A percentile compares a stretch with the other conserved stretches of the same genome.
Evolutionary conservation across 2,113 vertebrate genomes (phyloP).

Genomic region (Gymnocephalus cernua): DNA sequence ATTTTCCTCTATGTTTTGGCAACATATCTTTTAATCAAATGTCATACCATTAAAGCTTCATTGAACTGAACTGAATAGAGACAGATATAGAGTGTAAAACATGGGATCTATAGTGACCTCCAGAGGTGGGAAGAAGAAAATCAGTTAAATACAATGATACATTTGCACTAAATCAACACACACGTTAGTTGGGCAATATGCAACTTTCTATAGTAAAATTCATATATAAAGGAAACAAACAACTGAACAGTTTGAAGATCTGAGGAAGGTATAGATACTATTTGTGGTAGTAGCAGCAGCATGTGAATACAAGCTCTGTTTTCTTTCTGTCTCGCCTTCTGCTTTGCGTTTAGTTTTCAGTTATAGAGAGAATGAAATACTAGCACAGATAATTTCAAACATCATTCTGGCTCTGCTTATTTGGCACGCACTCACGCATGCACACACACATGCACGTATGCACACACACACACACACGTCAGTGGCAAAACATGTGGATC

Average conservation of each 20-base stretch:
- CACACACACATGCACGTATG: conserved; percentile 13
- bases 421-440: conserved; percentile 34
- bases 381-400: conserved; percentile 75
- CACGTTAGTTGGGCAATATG: neutral
- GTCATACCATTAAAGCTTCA: conserved; percentile 3
- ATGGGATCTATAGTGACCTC: conserved; percentile 86
- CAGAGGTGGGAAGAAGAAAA: conserved; percentile 79
- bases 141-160: neutral
- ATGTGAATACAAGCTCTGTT: conserved; percentile 5
- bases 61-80: neutral
- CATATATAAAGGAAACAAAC: conserved; percentile 1
- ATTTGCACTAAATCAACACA: neutral
- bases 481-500: conserved; percentile 65
- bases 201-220: neutral
- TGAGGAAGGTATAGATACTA: neutral
- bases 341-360: conserved; percentile 47
- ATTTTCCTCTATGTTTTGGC: neutral
- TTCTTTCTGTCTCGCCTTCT: conserved; percentile 21
- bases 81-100: conserved; percentile 29
- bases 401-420: conserved; percentile 69
- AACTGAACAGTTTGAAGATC: conserved; percentile 7
- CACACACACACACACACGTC: conserved; percentile 32
- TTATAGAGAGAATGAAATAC: conserved; percentile 43
- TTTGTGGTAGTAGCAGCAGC: neutral
- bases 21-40: neutral